Percentiles rank a stretch among this genome's conserved stretches.
Evolutionary conservation across 2,888 invertebrate species (phyloP).

Genomic region (Brenthis ino): DNA sequence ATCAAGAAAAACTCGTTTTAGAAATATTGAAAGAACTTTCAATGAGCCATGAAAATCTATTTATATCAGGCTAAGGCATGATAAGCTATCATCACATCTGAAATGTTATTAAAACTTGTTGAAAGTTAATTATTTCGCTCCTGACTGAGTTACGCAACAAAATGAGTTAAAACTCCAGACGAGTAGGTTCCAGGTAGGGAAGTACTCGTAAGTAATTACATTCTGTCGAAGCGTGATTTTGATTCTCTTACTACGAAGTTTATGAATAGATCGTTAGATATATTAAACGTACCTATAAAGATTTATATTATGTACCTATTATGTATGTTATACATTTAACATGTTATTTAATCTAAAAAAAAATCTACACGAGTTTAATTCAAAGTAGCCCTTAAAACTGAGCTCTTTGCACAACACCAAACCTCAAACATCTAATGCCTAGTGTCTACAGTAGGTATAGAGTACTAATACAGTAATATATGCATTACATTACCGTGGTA

Average conservation of each 20-base stretch:
- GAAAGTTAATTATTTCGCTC: slow-evolving; percentile 54
- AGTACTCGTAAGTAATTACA: slow-evolving; percentile 25
- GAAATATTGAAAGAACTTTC: background rate
- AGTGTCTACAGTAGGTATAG: too few relatives aligned
- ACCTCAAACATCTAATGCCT: too few relatives aligned
- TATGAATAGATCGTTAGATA: background rate
- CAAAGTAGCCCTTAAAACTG: too few relatives aligned
- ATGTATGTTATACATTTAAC: too few relatives aligned
- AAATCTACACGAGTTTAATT: too few relatives aligned
- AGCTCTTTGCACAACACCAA: too few relatives aligned
- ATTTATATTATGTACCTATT: too few relatives aligned
- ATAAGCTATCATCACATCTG: slow-evolving; percentile 25
- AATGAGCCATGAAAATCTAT: background rate
- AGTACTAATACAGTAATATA: too few relatives aligned
- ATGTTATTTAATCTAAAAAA: too few relatives aligned
- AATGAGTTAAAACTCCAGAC: slow-evolving; percentile 38
- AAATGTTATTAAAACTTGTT: slow-evolving; percentile 56
- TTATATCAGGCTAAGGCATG: background rate
- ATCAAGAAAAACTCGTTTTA: too few relatives aligned
- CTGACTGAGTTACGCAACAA: slow-evolving; percentile 38
- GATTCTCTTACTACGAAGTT: slow-evolving; percentile 18
- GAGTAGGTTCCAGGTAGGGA: slow-evolving; percentile 31
- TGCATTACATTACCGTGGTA: too few relatives aligned
- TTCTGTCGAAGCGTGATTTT: slow-evolving; percentile 32
- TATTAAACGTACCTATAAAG: background rate